A percentile compares a stretch with the other conserved stretches of the same genome.
Evolutionary conservation across 2,113 vertebrate species (phyloP).

Genomic region (Rhadina sibilatrix): DNA sequence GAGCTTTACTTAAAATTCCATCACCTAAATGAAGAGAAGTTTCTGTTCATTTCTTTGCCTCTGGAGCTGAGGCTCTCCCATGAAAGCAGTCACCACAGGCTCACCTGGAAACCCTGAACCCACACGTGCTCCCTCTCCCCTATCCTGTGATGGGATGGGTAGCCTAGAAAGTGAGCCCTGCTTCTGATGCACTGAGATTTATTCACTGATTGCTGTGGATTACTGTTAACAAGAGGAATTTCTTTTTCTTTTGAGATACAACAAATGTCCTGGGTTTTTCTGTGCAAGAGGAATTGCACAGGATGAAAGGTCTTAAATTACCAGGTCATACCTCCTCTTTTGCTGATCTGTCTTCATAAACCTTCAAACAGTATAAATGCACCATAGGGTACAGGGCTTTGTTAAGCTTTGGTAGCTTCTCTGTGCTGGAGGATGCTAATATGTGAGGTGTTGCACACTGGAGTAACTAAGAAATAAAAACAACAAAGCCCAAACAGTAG

Average conservation of each 20-base stretch:
- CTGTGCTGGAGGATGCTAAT: neutral
- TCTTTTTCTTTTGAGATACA: neutral
- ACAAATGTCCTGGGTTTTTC: neutral
- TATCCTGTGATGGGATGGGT: accelerated
- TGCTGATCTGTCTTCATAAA: neutral
- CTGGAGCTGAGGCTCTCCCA: neutral
- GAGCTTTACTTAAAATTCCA: conserved; percentile 1
- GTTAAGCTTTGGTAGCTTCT: neutral
- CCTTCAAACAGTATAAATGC: neutral
- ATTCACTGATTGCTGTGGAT: neutral
- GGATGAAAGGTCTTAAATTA: neutral
- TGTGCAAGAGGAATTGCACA: neutral
- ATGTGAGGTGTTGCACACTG: neutral
- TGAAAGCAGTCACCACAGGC: neutral
- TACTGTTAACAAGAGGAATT: neutral
- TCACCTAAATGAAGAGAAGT: neutral
- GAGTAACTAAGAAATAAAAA: neutral
- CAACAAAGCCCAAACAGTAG: neutral
- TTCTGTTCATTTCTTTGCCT: neutral
- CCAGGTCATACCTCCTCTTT: neutral
- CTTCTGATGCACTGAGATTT: neutral
- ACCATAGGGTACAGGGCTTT: neutral
- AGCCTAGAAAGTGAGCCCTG: neutral
- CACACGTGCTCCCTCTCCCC: accelerated
- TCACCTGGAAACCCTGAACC: neutral